Evolutionary conservation across 1,140 invertebrate species (phyloP), one percentile per base, ranked within the genome.

Genomic region (Drosophila micromelanica): DNA sequence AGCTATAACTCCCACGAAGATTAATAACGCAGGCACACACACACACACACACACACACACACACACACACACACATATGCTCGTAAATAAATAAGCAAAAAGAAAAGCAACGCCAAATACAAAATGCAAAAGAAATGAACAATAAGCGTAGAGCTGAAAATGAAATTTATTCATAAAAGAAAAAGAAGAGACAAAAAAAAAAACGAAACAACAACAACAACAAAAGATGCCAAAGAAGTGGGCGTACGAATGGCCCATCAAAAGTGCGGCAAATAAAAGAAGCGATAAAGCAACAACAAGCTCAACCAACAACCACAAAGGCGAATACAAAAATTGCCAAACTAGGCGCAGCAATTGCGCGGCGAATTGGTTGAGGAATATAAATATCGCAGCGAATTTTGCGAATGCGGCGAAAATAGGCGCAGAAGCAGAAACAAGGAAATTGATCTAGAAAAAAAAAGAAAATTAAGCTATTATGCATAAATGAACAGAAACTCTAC

Each of bases 1-100:
- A 80, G 86, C 85, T 80, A 90, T 90, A 90, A 81, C 86, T 90
- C 86, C 86, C 86, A 90, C 86, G 86, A 90, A 90, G 86, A 90
- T 90, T 90, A 90, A 90, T 90, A 90, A 90, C 85, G 75, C 48
- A 56, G 46, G 56, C 54, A 46, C 67, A 56, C 64, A 62, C 40
- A 68, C 38, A 55, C 61, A 43, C 59, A 51, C 42, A 70, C 40
- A 59, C 37, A 73, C 64, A 62, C 40, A 68, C 38, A 55, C 61
- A 43, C 59, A 51, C 42, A 70, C 40, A 59, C 27, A 73, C 48
- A 55, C 63, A 51, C 54, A 42, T 37, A 32, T 57, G 32, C 67
- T 69, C 71, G 72, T 79, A 76, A 82, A 78, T 87, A 87, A 78
- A 82, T 78, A 87, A 78, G 60, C 73, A 78, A 76, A 81, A 75